A percentile compares a stretch with the other conserved stretches of the same genome.
Conservation (phyloP, 2,888 invertebrate genomes). For the Spilosoma lubricipeda region DNA sequence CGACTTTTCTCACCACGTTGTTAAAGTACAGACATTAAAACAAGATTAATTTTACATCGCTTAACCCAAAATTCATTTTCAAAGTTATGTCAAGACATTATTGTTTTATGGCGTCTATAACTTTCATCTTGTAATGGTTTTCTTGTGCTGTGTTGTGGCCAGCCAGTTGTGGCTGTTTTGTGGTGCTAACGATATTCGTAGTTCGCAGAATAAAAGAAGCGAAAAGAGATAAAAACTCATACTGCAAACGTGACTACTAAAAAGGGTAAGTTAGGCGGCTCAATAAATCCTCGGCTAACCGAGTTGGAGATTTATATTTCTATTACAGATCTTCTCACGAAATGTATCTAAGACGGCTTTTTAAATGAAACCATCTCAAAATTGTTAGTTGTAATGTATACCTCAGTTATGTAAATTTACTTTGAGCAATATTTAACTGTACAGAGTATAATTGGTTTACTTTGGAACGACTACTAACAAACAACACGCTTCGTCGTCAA, state of each 20-base stretch:
- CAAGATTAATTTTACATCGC: constrained; percentile 49
- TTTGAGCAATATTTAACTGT: neutral
- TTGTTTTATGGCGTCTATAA: constrained; percentile 56
- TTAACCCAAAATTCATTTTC: constrained; percentile 50
- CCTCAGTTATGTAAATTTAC: neutral
- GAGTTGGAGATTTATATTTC: constrained; percentile 78
- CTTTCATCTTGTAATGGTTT: constrained; percentile 51
- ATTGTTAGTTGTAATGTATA: neutral
- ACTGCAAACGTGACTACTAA: constrained; percentile 79
- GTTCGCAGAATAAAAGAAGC: constrained; percentile 58
- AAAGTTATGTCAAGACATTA: constrained; percentile 51
- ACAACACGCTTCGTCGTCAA: neutral
- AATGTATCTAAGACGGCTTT: constrained; percentile 48
- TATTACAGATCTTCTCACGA: constrained; percentile 65
- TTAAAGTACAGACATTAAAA: constrained; percentile 46
- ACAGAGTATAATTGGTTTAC: neutral
- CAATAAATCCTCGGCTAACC: constrained; percentile 72
- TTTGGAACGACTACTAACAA: neutral
- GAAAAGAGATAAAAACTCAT: constrained; percentile 65
- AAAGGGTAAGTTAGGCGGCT: constrained; percentile 71
- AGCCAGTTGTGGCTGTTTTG: constrained; percentile 31
- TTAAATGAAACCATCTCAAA: neutral
- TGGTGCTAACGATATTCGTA: constrained; percentile 51
- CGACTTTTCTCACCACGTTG: constrained; percentile 30
- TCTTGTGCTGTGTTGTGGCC: constrained; percentile 37